These are phyloP conservation scores for Tauraco erythrolophus DNA, from an alignment of 2,113 vertebrate genomes.

Conservation along the genomic window DNA sequence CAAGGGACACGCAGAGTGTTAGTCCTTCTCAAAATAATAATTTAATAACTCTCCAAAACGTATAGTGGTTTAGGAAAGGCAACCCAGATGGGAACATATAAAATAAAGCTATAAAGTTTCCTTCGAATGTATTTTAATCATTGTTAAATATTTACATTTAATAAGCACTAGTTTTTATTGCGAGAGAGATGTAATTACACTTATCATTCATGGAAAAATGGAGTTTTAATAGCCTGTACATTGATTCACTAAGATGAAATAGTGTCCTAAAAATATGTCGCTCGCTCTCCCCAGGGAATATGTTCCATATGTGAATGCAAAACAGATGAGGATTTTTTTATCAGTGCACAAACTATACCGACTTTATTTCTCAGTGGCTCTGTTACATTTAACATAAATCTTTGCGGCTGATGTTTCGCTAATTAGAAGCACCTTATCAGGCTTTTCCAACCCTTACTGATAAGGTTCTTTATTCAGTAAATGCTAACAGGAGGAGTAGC, in stretches of 20 bases:
- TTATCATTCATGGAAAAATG: slow-evolving; percentile 81
- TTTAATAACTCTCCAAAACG: slow-evolving; percentile 76
- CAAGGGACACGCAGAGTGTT: slow-evolving; percentile 61
- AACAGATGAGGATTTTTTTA: slow-evolving; percentile 51
- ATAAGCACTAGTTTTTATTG: slow-evolving; percentile 79
- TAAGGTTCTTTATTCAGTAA: slow-evolving; percentile 66
- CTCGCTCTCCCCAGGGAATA: slow-evolving; percentile 17
- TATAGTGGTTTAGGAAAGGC: slow-evolving; percentile 73
- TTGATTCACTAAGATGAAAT: slow-evolving; percentile 78
- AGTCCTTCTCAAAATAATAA: slow-evolving; percentile 79
- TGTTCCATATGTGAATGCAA: slow-evolving; percentile 59
- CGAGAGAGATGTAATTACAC: slow-evolving; percentile 78
- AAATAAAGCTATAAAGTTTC: slow-evolving; percentile 81
- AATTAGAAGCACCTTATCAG: slow-evolving; percentile 61
- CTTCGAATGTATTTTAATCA: slow-evolving; percentile 81
- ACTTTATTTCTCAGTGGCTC: background rate
- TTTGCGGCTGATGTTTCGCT: slow-evolving; percentile 16
- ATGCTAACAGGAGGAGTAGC: slow-evolving; percentile 25
- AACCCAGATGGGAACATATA: slow-evolving; percentile 80
- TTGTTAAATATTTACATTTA: slow-evolving; percentile 86
- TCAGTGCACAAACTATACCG: background rate
- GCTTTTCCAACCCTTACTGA: slow-evolving; percentile 65
- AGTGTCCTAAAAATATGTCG: slow-evolving; percentile 70
- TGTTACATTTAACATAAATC: slow-evolving; percentile 21
- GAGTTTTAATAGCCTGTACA: slow-evolving; percentile 76